Evolutionary conservation across 1,140 invertebrate genomes (phyloP).

Genomic region (Hylyphantes graminicola): DNA sequence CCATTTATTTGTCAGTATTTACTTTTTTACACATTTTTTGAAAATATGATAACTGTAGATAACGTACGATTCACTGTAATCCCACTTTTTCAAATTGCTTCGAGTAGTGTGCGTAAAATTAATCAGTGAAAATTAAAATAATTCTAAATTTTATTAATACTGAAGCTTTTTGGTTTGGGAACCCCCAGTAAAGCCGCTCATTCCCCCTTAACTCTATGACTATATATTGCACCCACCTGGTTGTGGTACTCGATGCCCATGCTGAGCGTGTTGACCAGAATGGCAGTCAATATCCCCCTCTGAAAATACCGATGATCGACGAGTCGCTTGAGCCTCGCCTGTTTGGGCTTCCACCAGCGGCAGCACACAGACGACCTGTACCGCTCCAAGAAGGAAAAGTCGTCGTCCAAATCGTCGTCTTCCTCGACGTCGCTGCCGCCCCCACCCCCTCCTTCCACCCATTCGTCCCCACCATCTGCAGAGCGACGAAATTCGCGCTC

Average conservation of each 20-base stretch:
- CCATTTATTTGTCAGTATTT: too few relatives aligned
- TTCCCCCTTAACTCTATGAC: too few relatives aligned
- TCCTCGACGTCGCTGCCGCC: conserved; percentile 62
- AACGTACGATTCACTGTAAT: too few relatives aligned
- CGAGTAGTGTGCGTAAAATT: too few relatives aligned
- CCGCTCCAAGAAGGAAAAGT: conserved; percentile 39
- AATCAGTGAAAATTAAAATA: too few relatives aligned
- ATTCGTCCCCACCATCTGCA: conserved; percentile 20
- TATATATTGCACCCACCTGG: conserved; percentile 43
- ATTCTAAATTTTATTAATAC: too few relatives aligned
- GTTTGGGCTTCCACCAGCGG: conserved; percentile 52
- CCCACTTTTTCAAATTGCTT: too few relatives aligned
- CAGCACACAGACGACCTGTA: conserved; percentile 29
- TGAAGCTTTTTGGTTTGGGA: too few relatives aligned
- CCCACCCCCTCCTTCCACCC: conserved; percentile 51
- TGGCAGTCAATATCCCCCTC: conserved; percentile 94
- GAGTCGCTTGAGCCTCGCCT: conserved; percentile 60
- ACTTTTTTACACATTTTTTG: too few relatives aligned
- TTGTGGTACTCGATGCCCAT: conserved; percentile 99
- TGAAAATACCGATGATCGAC: conserved; percentile 77
- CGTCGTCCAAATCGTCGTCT: conserved; percentile 42
- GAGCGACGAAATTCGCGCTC: conserved; percentile 50
- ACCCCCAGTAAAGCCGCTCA: too few relatives aligned
- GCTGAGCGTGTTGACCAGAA: conserved; percentile 97
- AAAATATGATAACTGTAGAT: too few relatives aligned